Evolutionary conservation across 2,797 vertebrate genomes (phyloP).

Genomic region (Prionace glauca): DNA sequence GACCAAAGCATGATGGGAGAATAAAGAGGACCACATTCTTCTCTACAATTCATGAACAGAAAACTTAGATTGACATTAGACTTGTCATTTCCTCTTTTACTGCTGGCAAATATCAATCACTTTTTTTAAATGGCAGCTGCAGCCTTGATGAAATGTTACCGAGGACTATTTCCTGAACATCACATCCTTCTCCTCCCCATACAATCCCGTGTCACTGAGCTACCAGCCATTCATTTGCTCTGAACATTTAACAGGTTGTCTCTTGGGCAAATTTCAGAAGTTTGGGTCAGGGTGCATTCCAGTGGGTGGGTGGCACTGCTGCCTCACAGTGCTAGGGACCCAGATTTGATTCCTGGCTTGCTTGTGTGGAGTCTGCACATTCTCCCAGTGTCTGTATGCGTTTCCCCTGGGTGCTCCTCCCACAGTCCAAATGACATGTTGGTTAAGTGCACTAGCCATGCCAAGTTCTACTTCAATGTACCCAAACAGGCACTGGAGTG

Average conservation of each 20-base stretch:
- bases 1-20: too few species aligned
- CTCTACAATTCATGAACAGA: neutral
- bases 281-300: neutral
- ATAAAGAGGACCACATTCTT: neutral
- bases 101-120: neutral
- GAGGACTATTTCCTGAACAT: neutral
- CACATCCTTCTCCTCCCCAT: too few species aligned
- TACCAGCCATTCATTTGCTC: neutral
- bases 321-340: too few species aligned
- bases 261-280: neutral
- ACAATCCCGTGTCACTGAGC: neutral
- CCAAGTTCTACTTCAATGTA: too few species aligned
- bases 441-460: too few species aligned
- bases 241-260: neutral
- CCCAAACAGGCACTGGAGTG: too few species aligned
- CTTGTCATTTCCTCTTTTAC: neutral
- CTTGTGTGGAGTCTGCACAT: too few species aligned
- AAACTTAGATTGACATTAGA: neutral
- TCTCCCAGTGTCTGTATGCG: too few species aligned
- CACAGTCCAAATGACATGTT: too few species aligned
- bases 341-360: too few species aligned
- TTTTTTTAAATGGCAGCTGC: neutral
- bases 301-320: too few species aligned
- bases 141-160: neutral
- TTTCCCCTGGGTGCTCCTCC: too few species aligned